Conservation (phyloP, 1,140 invertebrate genomes). For the Drosophila eugracilis region DNA sequence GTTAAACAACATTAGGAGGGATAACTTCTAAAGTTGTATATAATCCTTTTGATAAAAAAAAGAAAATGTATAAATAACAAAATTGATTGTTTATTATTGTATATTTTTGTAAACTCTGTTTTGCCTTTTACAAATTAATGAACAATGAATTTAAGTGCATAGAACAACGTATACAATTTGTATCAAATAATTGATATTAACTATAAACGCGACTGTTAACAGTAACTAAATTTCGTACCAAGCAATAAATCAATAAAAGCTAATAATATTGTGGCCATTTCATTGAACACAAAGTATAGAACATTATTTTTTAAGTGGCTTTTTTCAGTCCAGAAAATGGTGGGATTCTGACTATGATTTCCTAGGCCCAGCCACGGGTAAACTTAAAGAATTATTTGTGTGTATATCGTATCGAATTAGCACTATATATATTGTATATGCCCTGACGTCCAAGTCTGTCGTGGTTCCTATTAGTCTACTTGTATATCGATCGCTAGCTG, state of each 20-base stretch:
- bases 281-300: conserved; percentile 26
- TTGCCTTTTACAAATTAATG: conserved; percentile 19
- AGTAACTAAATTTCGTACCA: conserved; percentile 15
- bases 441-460: conserved; percentile 81
- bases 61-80: neutral
- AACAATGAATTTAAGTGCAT: conserved; percentile 24
- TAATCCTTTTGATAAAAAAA: neutral
- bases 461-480: conserved; percentile 67
- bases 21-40: neutral
- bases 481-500: conserved; percentile 43
- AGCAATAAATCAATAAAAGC: conserved; percentile 9
- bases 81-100: conserved; percentile 1
- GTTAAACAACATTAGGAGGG: conserved; percentile 2
- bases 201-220: conserved; percentile 27
- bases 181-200: conserved; percentile 18
- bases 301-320: conserved; percentile 25
- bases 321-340: conserved; percentile 25
- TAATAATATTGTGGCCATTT: conserved; percentile 16
- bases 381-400: conserved; percentile 35
- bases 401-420: conserved; percentile 45
- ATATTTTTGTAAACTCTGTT: conserved; percentile 18
- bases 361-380: conserved; percentile 22
- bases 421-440: conserved; percentile 74
- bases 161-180: conserved; percentile 5
- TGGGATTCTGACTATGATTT: conserved; percentile 23